Evolutionary conservation across 2,113 vertebrate genomes (phyloP).

Genomic region (Ancistrus triradiatus): DNA sequence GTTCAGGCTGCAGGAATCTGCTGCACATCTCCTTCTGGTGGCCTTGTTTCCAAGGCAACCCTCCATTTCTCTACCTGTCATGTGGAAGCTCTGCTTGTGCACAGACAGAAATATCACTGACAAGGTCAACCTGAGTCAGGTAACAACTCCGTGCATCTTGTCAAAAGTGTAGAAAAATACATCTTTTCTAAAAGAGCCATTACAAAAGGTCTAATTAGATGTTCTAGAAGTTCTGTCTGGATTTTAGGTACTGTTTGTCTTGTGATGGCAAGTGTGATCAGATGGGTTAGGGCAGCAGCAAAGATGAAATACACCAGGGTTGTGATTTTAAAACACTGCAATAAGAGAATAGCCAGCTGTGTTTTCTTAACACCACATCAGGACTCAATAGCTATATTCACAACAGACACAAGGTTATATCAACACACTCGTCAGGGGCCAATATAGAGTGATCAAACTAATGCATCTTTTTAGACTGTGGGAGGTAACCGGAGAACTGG

Average conservation of each 20-base stretch:
- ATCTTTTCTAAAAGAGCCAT: constrained; percentile 31
- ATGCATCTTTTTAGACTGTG: too few species aligned
- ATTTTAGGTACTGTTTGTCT: neutral
- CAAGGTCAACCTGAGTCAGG: constrained; percentile 65
- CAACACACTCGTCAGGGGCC: too few species aligned
- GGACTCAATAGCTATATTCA: too few species aligned
- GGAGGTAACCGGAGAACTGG: too few species aligned
- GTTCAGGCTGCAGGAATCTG: constrained; percentile 38
- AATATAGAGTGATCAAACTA: too few species aligned
- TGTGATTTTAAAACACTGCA: too few species aligned
- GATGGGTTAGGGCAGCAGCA: too few species aligned
- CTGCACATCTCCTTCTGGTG: constrained; percentile 51
- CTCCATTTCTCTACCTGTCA: constrained; percentile 53
- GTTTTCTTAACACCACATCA: too few species aligned
- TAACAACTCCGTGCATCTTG: constrained; percentile 52
- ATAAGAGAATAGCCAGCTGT: too few species aligned
- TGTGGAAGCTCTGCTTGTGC: constrained; percentile 51
- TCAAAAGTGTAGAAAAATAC: constrained; percentile 47
- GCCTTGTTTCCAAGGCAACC: constrained; percentile 68
- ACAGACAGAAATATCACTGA: constrained; percentile 61
- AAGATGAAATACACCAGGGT: too few species aligned
- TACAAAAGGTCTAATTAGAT: constrained; percentile 12
- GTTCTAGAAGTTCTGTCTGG: neutral
- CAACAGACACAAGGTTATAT: too few species aligned
- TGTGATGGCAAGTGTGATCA: too few species aligned